phyloP scores from a whole-genome alignment of 2,113 vertebrate species.

The Xenopus laevis region DNA sequence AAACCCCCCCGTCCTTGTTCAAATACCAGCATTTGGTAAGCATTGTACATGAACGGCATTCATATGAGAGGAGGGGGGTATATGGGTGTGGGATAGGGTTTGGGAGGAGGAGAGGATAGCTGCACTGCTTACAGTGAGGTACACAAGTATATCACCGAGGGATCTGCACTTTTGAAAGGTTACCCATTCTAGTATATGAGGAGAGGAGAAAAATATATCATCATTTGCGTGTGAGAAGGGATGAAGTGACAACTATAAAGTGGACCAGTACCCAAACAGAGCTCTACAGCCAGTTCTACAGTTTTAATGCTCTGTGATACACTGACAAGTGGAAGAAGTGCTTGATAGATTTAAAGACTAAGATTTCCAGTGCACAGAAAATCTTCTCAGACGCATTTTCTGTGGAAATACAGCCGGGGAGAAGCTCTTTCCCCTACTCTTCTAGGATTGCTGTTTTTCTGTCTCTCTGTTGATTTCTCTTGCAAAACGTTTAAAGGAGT shows the following conservation, averaged over 20 bases:
- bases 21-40: slow-evolving; percentile 58
- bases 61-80: not conserved
- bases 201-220: not conserved
- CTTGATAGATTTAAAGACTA: slow-evolving; percentile 16
- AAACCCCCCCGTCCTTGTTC: slow-evolving; percentile 52
- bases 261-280: not conserved
- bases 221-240: not conserved
- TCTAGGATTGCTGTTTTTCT: slow-evolving; percentile 8
- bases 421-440: not conserved
- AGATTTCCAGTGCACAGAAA: slow-evolving; percentile 23
- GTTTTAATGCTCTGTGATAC: not conserved
- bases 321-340: slow-evolving; percentile 19
- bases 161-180: not conserved
- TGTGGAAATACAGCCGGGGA: slow-evolving; percentile 5
- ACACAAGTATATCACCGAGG: slow-evolving; percentile 9
- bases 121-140: not conserved
- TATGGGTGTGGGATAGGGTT: slow-evolving; percentile 5
- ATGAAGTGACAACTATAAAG: not conserved
- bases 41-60: slow-evolving; percentile 49
- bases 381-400: not conserved
- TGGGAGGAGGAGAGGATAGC: slow-evolving; percentile 37
- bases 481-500: not conserved
- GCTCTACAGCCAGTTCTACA: not conserved
- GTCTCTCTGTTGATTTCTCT: slow-evolving; percentile 4
- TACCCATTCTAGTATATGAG: not conserved